A percentile compares a stretch with the other conserved stretches of the same genome.
Evolutionary conservation across 64 coral and sea anemone genomes (phyloP).

Genomic region (Porites australiensis): DNA sequence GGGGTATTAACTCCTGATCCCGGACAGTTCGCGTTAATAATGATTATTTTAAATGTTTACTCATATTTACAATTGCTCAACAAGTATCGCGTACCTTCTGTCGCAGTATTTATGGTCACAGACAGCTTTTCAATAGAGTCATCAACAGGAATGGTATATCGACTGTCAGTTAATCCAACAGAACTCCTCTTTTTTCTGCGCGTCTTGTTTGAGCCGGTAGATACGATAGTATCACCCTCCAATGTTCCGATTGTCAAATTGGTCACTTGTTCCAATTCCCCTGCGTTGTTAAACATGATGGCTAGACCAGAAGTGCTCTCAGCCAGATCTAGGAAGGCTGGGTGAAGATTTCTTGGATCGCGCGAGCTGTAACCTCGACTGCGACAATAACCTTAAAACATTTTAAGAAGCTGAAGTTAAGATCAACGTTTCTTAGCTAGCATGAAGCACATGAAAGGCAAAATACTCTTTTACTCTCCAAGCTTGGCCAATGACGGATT

Average conservation of each 20-base stretch:
- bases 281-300: constrained; percentile 20
- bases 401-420: too few species aligned
- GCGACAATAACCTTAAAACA: background rate
- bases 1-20: too few species aligned
- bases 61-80: background rate
- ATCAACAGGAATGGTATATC: constrained; percentile 63
- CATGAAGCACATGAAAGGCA: too few species aligned
- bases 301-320: constrained; percentile 69
- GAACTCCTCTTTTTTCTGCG: constrained; percentile 62
- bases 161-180: background rate
- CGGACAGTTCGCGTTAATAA: too few species aligned
- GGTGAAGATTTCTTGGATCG: constrained; percentile 3
- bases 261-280: constrained; percentile 58
- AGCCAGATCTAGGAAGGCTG: constrained; percentile 60
- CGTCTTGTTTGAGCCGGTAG: constrained; percentile 52
- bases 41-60: background rate
- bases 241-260: constrained; percentile 64
- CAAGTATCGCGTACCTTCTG: background rate
- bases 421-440: too few species aligned
- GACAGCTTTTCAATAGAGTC: constrained; percentile 63
- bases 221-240: constrained; percentile 72
- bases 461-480: too few species aligned
- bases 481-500: too few species aligned
- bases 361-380: background rate
- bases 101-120: constrained; percentile 31